A percentile compares a stretch with the other conserved stretches of the same genome.
phyloP scores from a whole-genome alignment of 2,888 invertebrate genomes.

The Noctua janthina region DNA sequence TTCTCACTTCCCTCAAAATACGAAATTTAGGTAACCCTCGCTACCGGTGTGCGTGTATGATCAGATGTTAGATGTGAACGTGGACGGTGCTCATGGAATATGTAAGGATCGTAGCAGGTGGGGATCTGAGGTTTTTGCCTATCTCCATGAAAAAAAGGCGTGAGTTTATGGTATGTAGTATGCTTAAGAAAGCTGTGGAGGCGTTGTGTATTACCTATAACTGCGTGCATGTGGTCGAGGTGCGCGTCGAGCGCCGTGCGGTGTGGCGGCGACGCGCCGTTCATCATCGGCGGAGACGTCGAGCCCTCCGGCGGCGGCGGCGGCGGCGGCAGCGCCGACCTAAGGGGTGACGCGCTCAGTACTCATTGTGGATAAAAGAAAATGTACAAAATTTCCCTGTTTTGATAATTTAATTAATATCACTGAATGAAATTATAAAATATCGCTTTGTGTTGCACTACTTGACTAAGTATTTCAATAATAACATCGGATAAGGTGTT shows the following conservation, averaged over 20 bases:
- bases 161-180: background rate
- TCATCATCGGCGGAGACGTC: slow-evolving; percentile 80
- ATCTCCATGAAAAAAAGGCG: background rate
- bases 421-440: too few species aligned
- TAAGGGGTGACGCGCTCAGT: slow-evolving; percentile 48
- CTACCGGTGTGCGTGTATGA: background rate
- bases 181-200: background rate
- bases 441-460: too few species aligned
- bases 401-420: too few species aligned
- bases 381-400: too few species aligned
- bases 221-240: slow-evolving; percentile 88
- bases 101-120: background rate
- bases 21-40: background rate
- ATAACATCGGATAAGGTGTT: too few species aligned
- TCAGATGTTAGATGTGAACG: background rate
- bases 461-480: too few species aligned
- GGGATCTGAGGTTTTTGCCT: background rate
- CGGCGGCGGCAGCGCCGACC: slow-evolving; percentile 87
- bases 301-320: slow-evolving; percentile 88
- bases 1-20: background rate
- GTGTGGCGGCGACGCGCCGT: slow-evolving; percentile 92
- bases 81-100: background rate
- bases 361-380: background rate
- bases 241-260: slow-evolving; percentile 91
- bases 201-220: slow-evolving; percentile 78